Percentiles rank a stretch among this genome's conserved stretches.
Conservation (phyloP, 2,888 invertebrate genomes). For the Pinctada fucata region DNA sequence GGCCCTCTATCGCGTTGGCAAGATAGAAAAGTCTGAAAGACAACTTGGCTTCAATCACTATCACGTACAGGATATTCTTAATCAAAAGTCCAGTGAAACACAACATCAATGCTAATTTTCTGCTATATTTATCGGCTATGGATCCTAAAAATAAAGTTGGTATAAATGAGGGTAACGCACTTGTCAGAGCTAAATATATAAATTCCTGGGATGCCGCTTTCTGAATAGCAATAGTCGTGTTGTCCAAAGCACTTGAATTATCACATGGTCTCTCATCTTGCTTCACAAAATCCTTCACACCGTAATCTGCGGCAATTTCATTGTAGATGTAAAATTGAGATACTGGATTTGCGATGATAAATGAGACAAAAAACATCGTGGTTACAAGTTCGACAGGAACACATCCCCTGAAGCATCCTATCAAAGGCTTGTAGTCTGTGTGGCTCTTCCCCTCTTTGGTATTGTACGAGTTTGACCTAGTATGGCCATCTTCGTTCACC, state of each 20-base stretch:
- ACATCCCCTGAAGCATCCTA: neutral
- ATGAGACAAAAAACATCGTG: constrained; percentile 7
- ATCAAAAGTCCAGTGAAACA: constrained; percentile 40
- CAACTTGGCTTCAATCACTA: constrained; percentile 29
- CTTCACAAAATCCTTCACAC: constrained; percentile 2
- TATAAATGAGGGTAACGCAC: constrained; percentile 35
- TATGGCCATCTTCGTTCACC: too few species aligned
- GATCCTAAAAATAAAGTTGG: constrained; percentile 45
- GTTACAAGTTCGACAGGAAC: constrained; percentile 16
- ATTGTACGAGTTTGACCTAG: too few species aligned
- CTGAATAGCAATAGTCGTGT: constrained; percentile 22
- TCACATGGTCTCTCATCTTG: neutral
- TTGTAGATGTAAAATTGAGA: constrained; percentile 30
- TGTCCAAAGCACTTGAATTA: neutral
- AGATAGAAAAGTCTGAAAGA: constrained; percentile 30
- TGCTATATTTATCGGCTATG: constrained; percentile 41
- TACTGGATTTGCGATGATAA: constrained; percentile 9
- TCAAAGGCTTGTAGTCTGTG: too few species aligned
- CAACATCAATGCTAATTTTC: constrained; percentile 44
- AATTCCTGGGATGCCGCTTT: constrained; percentile 25
- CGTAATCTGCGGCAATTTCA: constrained; percentile 23
- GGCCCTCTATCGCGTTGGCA: constrained; percentile 40
- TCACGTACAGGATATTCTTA: constrained; percentile 38
- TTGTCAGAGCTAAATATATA: constrained; percentile 30
- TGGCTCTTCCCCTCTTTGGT: too few species aligned